Base-by-base conservation (phyloP, 2,888 invertebrate species). In the Syrista parreyssii region DNA sequence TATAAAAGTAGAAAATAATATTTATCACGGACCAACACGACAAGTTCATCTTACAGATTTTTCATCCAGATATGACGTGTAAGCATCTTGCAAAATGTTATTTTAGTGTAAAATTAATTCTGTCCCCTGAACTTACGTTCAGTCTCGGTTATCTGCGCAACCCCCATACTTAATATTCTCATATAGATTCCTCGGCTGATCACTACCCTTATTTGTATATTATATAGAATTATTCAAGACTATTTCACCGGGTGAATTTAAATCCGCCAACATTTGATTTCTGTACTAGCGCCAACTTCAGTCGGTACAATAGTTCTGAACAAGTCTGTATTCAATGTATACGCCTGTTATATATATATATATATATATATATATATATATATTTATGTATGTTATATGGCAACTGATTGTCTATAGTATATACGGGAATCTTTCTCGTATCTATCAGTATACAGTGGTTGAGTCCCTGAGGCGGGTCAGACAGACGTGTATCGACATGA, bases 401-500 rank as follows among this genome's bases (percentile, higher is more conserved):
- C 32, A 32, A 71, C 31, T 31, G 32, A 32, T 71, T 71, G 33
- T 30, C 9, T 32, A 23, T 11, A 3, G 12, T 31, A 23, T 71
- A 15, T 23, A 71, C 32, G 2, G 2, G 9, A 55, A 23, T 55
- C 55, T 55, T 55, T 9, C 23, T 15, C 55, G 55, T 55, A 23
- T 55, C 55, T 55, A 55, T 55, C 55, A 23, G 23, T 9, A 9
- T 55, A 55, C 71, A 71, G 31, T 23, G 15, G 71, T 12, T 33
- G 36, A 33, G n/a, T 79, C 80, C 72, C 72, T 75, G 75, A 84
- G 81, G 84, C 76, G 79, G 81, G 83, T 83, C 80, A 23, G 80
- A 84, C 87, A 88, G 85, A 83, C 86, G 86, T 79, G 83, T 85
- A 86, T 86, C 85, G 83, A 85, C 82, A 83, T 80, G 79, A 82